These are phyloP conservation scores for Neomonachus schauinslandi DNA, from an alignment of 2,113 vertebrate genomes.

Conservation along the genomic window DNA sequence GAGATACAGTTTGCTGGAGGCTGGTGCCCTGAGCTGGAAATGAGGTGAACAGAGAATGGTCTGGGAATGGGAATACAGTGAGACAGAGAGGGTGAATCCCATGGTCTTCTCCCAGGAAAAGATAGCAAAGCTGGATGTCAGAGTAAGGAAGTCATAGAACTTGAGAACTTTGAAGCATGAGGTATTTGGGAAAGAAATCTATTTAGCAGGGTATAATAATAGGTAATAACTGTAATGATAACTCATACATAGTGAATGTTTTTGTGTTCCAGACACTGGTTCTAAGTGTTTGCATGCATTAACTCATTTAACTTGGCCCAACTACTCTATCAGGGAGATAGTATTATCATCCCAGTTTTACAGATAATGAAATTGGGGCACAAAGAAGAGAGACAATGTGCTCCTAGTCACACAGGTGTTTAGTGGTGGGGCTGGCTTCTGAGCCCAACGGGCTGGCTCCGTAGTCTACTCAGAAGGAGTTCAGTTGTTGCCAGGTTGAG, in stretches of 20 bases:
- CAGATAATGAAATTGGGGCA: not conserved
- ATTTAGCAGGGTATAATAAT: not conserved
- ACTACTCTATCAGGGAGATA: accelerated
- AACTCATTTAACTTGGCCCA: not conserved
- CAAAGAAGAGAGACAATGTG: not conserved
- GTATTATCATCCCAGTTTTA: not conserved
- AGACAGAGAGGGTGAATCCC: not conserved
- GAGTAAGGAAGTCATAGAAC: too few relatives aligned
- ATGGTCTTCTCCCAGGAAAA: not conserved
- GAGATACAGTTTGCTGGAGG: not conserved
- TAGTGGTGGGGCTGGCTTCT: not conserved
- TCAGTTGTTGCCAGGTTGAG: not conserved
- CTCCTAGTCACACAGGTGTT: too few relatives aligned
- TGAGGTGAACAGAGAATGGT: not conserved
- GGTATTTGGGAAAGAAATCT: not conserved
- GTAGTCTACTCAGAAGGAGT: not conserved
- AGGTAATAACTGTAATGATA: not conserved
- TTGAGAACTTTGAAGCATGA: not conserved
- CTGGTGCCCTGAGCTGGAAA: too few relatives aligned
- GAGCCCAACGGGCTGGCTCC: not conserved
- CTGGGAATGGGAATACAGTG: not conserved
- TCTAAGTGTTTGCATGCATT: not conserved
- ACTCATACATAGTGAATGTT: not conserved
- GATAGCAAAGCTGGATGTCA: not conserved
- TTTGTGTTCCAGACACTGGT: not conserved